Percentiles rank a stretch among this genome's conserved stretches.
These are phyloP conservation scores for Megaceryle alcyon DNA, from an alignment of 2,797 vertebrate genomes.

Conservation along the genomic window DNA sequence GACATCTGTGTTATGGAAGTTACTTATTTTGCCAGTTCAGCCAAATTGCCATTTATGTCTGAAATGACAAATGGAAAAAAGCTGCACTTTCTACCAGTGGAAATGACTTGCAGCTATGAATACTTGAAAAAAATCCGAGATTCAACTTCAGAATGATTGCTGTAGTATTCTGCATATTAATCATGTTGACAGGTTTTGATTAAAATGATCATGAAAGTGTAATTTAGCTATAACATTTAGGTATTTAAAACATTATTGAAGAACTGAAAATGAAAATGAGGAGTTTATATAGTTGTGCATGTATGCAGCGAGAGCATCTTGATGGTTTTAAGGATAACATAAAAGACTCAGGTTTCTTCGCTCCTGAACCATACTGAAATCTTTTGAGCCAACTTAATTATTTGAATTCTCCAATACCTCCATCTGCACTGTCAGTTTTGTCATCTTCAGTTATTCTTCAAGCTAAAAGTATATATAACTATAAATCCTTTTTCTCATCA, in stretches of 20 bases:
- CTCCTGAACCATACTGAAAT: not conserved
- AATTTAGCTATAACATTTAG: not conserved
- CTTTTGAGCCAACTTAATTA: not conserved
- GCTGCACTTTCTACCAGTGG: not conserved
- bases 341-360: not conserved
- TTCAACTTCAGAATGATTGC: not conserved
- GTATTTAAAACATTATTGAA: not conserved
- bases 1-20: conserved; percentile 35
- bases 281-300: not conserved
- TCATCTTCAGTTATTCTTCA: not conserved
- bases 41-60: conserved; percentile 48
- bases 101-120: conserved; percentile 11
- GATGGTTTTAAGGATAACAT: not conserved
- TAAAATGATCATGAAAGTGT: not conserved
- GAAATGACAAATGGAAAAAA: conserved; percentile 38
- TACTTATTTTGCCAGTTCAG: conserved; percentile 35
- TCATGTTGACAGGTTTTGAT: not conserved
- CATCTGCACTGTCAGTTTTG: not conserved
- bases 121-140: not conserved
- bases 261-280: not conserved
- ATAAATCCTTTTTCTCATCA: not conserved
- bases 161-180: conserved; percentile 2
- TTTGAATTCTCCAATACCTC: not conserved
- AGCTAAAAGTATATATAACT: not conserved
- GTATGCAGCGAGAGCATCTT: not conserved